Percentiles rank a stretch among this genome's conserved stretches.
Conservation (phyloP, 2,888 invertebrate genomes). For the Macaria liturata region DNA sequence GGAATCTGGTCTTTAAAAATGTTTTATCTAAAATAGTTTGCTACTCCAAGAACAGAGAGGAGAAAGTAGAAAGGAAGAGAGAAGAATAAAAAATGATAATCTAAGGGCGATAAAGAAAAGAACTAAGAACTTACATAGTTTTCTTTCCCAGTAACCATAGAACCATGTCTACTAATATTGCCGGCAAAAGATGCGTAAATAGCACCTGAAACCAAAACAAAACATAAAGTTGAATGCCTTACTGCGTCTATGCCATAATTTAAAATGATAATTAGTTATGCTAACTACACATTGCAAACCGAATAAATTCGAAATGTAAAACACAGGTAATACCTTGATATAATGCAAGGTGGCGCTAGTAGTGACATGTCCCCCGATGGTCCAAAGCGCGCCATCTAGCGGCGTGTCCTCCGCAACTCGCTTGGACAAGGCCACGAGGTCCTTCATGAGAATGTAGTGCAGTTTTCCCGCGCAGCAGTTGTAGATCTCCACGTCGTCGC, state of each 20-base stretch:
- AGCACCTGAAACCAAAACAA: slow-evolving; percentile 79
- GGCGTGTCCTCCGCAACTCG: slow-evolving; percentile 82
- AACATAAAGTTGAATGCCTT: no score
- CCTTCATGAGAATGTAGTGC: slow-evolving; percentile 86
- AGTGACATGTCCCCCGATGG: slow-evolving; percentile 84
- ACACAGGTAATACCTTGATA: slow-evolving; percentile 69
- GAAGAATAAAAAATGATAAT: no score
- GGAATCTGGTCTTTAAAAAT: no score
- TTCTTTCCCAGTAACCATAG: slow-evolving; percentile 86
- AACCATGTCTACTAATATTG: slow-evolving; percentile 87
- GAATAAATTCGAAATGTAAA: no score
- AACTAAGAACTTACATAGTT: slow-evolving; percentile 84
- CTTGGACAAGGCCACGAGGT: slow-evolving; percentile 83
- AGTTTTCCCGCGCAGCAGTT: slow-evolving; percentile 90
- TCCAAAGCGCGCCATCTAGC: slow-evolving; percentile 88
- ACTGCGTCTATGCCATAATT: not conserved
- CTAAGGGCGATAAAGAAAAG: no score
- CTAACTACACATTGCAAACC: no score
- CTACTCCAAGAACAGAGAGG: no score
- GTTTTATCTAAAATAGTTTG: no score
- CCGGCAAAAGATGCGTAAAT: slow-evolving; percentile 90
- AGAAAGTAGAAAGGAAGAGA: no score
- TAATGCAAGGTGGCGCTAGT: slow-evolving; percentile 85
- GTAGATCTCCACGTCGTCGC: slow-evolving; percentile 85
- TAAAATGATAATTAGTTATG: no score